Percentiles rank a stretch among this genome's conserved stretches.
Conservation (phyloP, 1,140 invertebrate species). For the Amphibalanus amphitrite region DNA sequence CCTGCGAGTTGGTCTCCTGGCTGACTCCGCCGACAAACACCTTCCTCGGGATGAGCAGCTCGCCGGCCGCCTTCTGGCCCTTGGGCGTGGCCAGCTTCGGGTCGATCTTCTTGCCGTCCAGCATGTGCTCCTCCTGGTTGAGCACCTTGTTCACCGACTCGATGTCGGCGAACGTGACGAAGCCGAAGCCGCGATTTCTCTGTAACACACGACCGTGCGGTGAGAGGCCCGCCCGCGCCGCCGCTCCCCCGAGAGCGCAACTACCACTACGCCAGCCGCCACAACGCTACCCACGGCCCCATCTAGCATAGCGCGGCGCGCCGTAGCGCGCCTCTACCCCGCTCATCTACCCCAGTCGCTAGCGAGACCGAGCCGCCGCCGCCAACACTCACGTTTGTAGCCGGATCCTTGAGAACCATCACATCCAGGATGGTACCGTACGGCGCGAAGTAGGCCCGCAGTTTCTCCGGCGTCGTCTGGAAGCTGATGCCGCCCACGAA, state of each 20-base stretch:
- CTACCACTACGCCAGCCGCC: background rate
- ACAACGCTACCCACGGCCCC: too few species aligned
- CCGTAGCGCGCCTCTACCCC: background rate
- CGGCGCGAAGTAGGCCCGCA: conserved; percentile 76
- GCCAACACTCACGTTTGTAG: conserved; percentile 59
- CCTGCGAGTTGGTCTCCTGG: conserved; percentile 75
- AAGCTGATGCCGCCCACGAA: conserved; percentile 79
- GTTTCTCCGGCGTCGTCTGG: conserved; percentile 77
- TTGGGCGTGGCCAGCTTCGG: conserved; percentile 82
- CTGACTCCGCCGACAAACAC: conserved; percentile 82
- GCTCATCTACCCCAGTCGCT: background rate
- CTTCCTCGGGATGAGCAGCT: conserved; percentile 47
- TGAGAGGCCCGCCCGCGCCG: background rate
- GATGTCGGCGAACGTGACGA: conserved; percentile 80
- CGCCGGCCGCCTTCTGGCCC: conserved; percentile 41
- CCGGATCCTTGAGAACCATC: conserved; percentile 82
- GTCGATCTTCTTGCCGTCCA: conserved; percentile 88
- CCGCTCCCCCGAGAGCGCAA: background rate
- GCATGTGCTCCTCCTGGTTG: conserved; percentile 70
- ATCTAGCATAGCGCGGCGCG: background rate
- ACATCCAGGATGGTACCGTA: conserved; percentile 82
- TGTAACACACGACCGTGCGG: conserved; percentile 32
- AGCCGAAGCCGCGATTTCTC: conserved; percentile 82
- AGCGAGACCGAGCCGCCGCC: too few species aligned
- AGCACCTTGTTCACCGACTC: conserved; percentile 75